Evolutionary conservation across 2,113 vertebrate genomes (phyloP), one percentile per base, ranked within the genome.

Genomic region (Menidia beryllina): DNA sequence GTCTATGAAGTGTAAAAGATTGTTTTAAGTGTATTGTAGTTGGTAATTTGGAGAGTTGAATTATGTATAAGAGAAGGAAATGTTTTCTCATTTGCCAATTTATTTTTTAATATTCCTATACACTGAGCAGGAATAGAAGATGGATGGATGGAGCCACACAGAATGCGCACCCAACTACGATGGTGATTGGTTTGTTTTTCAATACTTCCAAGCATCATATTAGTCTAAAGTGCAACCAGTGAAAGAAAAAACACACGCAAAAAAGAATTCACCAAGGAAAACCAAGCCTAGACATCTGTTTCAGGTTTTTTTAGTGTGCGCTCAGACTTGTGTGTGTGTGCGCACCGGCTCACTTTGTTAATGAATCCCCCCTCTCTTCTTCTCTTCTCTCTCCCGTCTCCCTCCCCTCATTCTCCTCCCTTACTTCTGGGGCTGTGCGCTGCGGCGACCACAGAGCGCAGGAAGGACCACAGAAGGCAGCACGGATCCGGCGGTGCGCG

Each of bases 371-470:
- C 49, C 53, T 4, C 57, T 54, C 48, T 25, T 45, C 21, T 51
- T 23, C 65, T 26, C 58, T 19, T 25, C 17, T 68, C 2, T n/a
- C n/a, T n/a, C n/a, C n/a, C n/a, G n/a, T n/a, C 48, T n/a, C 41
- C 23, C 23, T 55, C 49, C n/a, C 30, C 34, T 8, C 25, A 2
- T 27, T 23, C 65, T 34, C 65, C 71, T 69, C 75, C 77, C 68
- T n/a, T 79, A 88, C 86, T 79, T 77, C 62, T 60, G 72, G 74
- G 79, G 63, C 77, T 78, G 81, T 67, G 85, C 50, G 87, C 83
- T 87, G 86, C 80, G 58, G 86, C 86, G 56, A 77, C 81, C 81
- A 75, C 87, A 86, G 63, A 81, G 17, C 64, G 72, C 75, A 69
- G 76, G n/a, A n/a, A n/a, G n/a, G n/a, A 76, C 81, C 79, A 75